Conservation (phyloP, 2,888 invertebrate genomes). For the Apodemia zela region DNA sequence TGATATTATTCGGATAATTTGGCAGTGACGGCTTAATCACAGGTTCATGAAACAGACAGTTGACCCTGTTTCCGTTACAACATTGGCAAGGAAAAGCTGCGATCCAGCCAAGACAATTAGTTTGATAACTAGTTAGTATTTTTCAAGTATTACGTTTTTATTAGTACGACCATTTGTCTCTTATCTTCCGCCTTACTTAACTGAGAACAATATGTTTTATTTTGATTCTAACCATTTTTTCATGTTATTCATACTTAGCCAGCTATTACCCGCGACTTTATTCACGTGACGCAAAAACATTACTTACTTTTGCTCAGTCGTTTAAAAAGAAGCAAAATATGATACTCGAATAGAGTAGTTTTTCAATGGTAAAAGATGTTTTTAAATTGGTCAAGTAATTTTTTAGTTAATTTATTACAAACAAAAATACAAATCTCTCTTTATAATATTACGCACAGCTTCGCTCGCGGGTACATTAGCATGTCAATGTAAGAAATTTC, state of each 20-base stretch:
- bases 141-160: constrained; percentile 15
- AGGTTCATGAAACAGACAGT: constrained; percentile 39
- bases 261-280: background rate
- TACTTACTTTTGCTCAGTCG: no score
- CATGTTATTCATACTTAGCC: background rate
- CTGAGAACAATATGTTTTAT: background rate
- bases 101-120: constrained; percentile 33
- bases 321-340: no score
- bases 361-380: no score
- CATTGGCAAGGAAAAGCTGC: constrained; percentile 36
- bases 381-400: no score
- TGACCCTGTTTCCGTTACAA: constrained; percentile 39
- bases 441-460: no score
- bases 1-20: constrained; percentile 43
- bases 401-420: no score
- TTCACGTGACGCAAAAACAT: background rate
- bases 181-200: background rate
- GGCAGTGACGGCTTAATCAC: constrained; percentile 45
- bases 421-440: no score
- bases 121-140: constrained; percentile 17
- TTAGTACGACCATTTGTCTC: background rate
- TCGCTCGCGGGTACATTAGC: no score
- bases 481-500: no score
- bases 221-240: background rate
- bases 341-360: no score